phyloP scores from a whole-genome alignment of 2,113 vertebrate species.

The Ammodramus savannarum region DNA sequence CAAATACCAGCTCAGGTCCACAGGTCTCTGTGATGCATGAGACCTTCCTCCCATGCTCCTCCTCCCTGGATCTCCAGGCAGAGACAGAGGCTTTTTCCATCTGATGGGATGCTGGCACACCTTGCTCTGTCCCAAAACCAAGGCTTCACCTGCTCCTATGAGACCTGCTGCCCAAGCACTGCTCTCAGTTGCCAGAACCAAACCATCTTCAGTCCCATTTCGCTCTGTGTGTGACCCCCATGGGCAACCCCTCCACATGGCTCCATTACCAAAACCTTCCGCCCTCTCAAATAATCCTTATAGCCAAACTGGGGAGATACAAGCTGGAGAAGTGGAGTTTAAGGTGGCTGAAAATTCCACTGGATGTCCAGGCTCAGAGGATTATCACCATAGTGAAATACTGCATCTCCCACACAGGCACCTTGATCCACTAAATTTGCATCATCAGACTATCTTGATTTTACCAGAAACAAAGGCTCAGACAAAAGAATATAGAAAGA shows the following conservation, averaged over 20 bases:
- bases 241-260: accelerated
- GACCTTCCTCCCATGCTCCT: not conserved
- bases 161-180: not conserved
- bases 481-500: not conserved
- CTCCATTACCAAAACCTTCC: not conserved
- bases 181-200: not conserved
- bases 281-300: not conserved
- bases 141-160: not conserved
- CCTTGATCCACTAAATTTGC: not conserved
- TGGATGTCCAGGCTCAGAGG: not conserved
- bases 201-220: not conserved
- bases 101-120: not conserved
- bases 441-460: not conserved
- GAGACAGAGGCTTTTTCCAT: not conserved
- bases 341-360: not conserved
- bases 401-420: not conserved
- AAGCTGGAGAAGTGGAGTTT: not conserved
- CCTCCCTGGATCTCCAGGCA: not conserved
- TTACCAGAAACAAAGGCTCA: not conserved
- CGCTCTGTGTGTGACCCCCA: not conserved
- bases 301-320: not conserved
- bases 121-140: not conserved
- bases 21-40: not conserved
- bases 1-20: not conserved
- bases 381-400: not conserved